Evolutionary conservation across 2,797 vertebrate species (phyloP), one percentile per base, ranked within the genome.

Genomic region (Rhabdomys pumilio): DNA sequence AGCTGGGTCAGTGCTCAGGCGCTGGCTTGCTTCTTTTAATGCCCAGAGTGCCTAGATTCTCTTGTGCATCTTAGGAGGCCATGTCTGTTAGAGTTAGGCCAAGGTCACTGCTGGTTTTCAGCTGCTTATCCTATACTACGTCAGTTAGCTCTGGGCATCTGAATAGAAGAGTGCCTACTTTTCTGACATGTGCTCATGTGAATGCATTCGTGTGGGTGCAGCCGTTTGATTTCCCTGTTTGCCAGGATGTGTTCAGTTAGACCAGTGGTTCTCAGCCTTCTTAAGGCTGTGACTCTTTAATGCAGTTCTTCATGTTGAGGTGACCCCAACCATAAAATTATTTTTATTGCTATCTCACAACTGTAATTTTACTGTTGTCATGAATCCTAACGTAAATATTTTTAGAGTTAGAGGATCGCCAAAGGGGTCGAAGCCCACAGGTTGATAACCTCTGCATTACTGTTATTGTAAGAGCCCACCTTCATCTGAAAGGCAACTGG

Each of bases 381-480:
- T 22, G 11, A 85, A 8, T 67, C 0, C 8, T 85, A 34, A 50
- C 24, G 19, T 12, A 50, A 50, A 65, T 34, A 79, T 65, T n/a
- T 84, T 65, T 67, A 20, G 10, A 67, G 44, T n/a, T 20, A 67
- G 29, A 47, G 11, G 31, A 22, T 50, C 50, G 29, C 29, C 82
- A 65, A 44, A 50, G 61, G 44, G 61, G 20, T 85, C 9, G 6
- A 6, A 29, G 31, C 19, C 31, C 83, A n/a, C 41, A 34, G 15
- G 61, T 85, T 67, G 61, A 34, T 44, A 34, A 67, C 11, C 29
- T n/a, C 61, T 67, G 12, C 14, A 85, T 84, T 81, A 44, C 88
- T 90, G 50, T 97, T 90, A 75, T 90, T 86, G 31, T 22, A 59
- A 69, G 79, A 96, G 55, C 20, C 80, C 65, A 59, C 86, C 59